Percentiles rank a stretch among this genome's conserved stretches.
Conservation (phyloP, 2,797 vertebrate species). For the Sebastes kiyomatsui region DNA sequence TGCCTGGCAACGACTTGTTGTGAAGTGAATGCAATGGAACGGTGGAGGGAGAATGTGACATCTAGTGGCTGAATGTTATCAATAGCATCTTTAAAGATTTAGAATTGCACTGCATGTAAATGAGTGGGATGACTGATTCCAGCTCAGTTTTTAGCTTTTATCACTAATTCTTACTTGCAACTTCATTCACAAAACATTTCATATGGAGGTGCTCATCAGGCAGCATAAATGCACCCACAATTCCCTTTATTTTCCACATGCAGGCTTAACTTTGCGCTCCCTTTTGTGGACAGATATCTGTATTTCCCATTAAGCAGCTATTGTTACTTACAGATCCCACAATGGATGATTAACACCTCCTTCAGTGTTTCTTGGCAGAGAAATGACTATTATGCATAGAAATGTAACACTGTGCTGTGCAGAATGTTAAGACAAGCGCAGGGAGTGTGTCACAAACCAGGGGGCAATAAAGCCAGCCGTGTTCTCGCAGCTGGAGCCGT, state of each 20-base stretch:
- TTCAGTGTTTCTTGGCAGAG: slow-evolving; percentile 42
- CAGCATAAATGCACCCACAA: not conserved
- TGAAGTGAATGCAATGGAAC: too few species aligned
- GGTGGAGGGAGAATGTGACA: too few species aligned
- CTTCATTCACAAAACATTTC: not conserved
- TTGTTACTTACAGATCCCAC: slow-evolving; percentile 18
- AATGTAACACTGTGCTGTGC: slow-evolving; percentile 28
- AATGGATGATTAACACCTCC: slow-evolving; percentile 38
- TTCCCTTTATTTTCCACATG: not conserved
- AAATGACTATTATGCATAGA: slow-evolving; percentile 9
- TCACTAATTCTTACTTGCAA: not conserved
- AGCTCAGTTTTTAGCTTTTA: not conserved
- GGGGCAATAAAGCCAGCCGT: slow-evolving; percentile 37
- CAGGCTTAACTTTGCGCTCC: not conserved
- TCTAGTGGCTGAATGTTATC: too few species aligned
- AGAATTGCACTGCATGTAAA: not conserved
- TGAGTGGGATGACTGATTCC: not conserved
- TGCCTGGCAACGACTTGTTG: too few species aligned
- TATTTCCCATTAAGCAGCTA: slow-evolving; percentile 22
- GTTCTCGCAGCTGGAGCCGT: slow-evolving; percentile 57
- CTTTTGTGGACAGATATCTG: slow-evolving; percentile 2
- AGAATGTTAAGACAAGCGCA: not conserved
- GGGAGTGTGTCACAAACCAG: slow-evolving; percentile 12
- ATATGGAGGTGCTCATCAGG: not conserved
- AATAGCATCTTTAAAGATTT: too few species aligned